Evolutionary conservation across 2,113 vertebrate species (phyloP), one percentile per base, ranked within the genome.

Genomic region (Ardeotis arabs): DNA sequence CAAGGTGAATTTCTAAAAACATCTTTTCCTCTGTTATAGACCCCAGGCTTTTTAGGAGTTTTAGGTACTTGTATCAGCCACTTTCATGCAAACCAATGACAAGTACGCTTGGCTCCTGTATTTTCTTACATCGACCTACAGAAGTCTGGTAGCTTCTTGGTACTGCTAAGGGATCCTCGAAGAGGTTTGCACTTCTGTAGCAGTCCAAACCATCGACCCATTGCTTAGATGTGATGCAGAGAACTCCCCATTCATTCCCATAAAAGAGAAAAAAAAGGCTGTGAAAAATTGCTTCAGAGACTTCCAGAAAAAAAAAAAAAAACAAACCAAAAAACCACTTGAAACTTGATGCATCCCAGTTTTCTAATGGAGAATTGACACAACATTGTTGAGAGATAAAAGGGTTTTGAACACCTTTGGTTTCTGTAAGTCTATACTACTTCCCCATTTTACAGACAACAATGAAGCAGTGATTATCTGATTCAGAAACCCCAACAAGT

Each of bases 281-380:
- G n/a, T 17, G 64, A 75, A 78, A 89, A 72, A 59, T 15, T 37
- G 56, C 14, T 63, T n/a, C 12, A 45, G 37, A 59, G 14, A 12
- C 44, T 84, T 87, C 41, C 45, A 62, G 77, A 73, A 59, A 66
- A 88, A 12, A 85, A 14, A 33, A 21, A 44, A 16, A 44, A 39
- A 39, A 39, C 39, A 39, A 39, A 39, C 35, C 35, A 39, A 39
- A 39, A 39, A 39, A 9, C 39, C 41, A 45, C 4, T 6, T 68
- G 28, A 50, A 84, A 64, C 11, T 44, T 25, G 6, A 27, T 9
- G 28, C 13, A 45, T 63, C 25, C 6, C 19, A 16, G 24, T 28
- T 74, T 77, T 50, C 31, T 74, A 69, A 66, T 1, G 10, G 44
- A 49, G 16, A 19, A 68, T 12, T 0, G 0, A 31, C 33, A 75